Evolutionary conservation across 2,113 vertebrate species (phyloP), one percentile per base, ranked within the genome.

Genomic region (Planiliza haematocheilus): DNA sequence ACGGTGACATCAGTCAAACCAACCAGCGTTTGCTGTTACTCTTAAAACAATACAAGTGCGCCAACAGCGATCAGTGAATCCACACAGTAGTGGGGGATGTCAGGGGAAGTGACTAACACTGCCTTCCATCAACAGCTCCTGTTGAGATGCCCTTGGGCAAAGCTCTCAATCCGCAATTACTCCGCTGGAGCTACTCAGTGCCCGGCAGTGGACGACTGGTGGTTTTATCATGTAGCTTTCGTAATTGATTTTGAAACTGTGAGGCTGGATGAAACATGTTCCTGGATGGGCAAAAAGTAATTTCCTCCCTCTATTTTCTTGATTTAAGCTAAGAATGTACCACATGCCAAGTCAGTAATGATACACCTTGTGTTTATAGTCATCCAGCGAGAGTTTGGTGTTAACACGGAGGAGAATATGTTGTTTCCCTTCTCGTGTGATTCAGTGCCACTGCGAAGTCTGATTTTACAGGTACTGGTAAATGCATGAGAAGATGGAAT

Each of bases 111-210:
- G 30, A 83, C 55, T 64, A 73, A 66, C 64, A 68, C 61, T 49
- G 39, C 48, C 66, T 74, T 79, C 70, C 52, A 70, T 83, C 80
- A 77, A 77, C 69, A 71, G 17, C 80, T 69, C 38, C 70, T 70
- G 61, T 42, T 68, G 64, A 79, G 74, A 72, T 61, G 57, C 77
- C 82, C 77, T 21, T 76, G 70, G 79, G 84, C 66, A 75, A 85
- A 81, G 73, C 77, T 70, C 60, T 85, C 67, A 67, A 42, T 76
- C 79, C 79, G 58, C 60, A 81, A 81, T 81, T 89, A 76, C 77
- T 78, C 75, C 10, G 24, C 37, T 56, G 77, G 46, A 79, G 66
- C 64, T 77, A 60, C 65, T 68, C 65, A 55, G 59, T 48, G 70
- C 39, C 46, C 37, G 53, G 24, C 55, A 53, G 50, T 18, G 37